Evolutionary conservation across 2,888 invertebrate species (phyloP).

Genomic region (Tanypteryx hageni): DNA sequence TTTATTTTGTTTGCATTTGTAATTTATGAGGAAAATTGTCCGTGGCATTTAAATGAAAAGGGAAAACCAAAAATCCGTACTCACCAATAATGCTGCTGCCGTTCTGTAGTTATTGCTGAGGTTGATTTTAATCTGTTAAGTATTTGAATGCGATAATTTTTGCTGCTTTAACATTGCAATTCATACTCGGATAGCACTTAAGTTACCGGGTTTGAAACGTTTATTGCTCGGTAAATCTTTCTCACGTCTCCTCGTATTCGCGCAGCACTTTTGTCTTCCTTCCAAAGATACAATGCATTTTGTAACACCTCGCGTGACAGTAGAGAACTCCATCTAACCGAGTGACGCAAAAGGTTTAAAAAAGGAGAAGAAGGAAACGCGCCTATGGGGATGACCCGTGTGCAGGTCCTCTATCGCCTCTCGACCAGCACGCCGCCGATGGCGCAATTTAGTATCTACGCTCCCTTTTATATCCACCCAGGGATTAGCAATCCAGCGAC

Average conservation of each 20-base stretch:
- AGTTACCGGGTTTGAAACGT: not conserved
- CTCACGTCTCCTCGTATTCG: not conserved
- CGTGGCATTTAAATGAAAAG: no score
- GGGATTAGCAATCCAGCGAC: not conserved
- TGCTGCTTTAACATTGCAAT: not conserved
- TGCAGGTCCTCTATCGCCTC: no score
- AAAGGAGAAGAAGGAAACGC: not conserved
- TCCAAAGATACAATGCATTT: not conserved
- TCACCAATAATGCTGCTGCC: no score
- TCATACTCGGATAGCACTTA: not conserved
- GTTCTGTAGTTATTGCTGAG: no score
- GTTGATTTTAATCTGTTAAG: no score
- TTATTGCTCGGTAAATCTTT: not conserved
- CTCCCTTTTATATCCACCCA: not conserved
- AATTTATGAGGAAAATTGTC: no score
- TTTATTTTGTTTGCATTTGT: no score
- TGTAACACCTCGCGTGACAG: constrained; percentile 22
- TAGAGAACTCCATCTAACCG: not conserved
- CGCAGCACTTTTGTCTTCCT: not conserved
- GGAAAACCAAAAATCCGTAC: no score
- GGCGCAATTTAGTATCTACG: not conserved
- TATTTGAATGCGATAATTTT: not conserved
- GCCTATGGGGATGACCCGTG: not conserved
- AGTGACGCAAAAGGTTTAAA: not conserved
- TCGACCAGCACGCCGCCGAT: not conserved